Evolutionary conservation across 2,888 invertebrate genomes (phyloP), one percentile per base, ranked within the genome.

Genomic region (Azorinus chamasolen): DNA sequence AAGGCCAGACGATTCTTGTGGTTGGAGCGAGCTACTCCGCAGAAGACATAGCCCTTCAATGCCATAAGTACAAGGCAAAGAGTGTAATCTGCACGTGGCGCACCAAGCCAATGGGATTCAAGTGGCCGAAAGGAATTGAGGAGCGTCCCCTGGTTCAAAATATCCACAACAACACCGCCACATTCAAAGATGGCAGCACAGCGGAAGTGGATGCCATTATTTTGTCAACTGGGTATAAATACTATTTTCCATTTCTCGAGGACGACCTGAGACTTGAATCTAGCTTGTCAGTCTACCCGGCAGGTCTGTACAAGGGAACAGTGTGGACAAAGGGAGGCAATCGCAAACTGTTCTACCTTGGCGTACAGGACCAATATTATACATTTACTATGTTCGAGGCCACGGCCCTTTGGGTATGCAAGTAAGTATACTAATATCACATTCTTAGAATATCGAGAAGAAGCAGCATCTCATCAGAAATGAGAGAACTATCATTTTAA

Each of bases 321-420:
- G n/a, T n/a, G n/a, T n/a, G n/a, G n/a, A n/a, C n/a, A n/a, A n/a
- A n/a, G n/a, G n/a, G 70, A 10, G 83, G 79, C 0, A 68, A 65
- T 58, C 63, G 68, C 61, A 79, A 68, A 22, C 22, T 79, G 39
- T 66, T 83, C 25, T 79, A 79, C 37, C 18, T 79, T 6, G 74
- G 76, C 8, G 27, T 48, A 0, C 70, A 77, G n/a, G 65, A 83
- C 46, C 79, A 79, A 50, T 73, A 48, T 27, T 82, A 57, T 57
- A 59, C 70, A 0, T 79, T 66, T 46, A 69, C 75, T 10, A 76
- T 82, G 82, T 82, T 82, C 73, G 78, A 82, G 3, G 61, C 53
- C 10, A 65, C 73, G 27, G 76, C 66, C 10, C 27, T 70, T 2
- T 79, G 75, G 78, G 57, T 51, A 8, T 70, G 69, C 62, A 64